A percentile compares a stretch with the other conserved stretches of the same genome.
Evolutionary conservation across 2,113 vertebrate species (phyloP).

Genomic region (Gnathonemus echidnorhynchus): DNA sequence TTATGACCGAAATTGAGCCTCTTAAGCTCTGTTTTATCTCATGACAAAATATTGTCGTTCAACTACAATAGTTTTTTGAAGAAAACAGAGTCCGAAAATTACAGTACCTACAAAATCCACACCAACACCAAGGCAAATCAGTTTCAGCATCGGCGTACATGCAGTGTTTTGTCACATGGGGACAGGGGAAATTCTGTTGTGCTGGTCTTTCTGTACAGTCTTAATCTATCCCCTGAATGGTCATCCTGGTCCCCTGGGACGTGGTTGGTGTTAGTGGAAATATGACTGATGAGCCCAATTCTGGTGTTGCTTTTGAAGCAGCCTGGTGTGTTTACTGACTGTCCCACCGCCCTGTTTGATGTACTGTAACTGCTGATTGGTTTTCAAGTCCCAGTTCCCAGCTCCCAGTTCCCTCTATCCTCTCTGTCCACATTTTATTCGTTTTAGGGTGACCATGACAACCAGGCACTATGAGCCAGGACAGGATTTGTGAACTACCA

Average conservation of each 20-base stretch:
- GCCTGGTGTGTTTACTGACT: slow-evolving; percentile 42
- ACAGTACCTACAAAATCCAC: not conserved
- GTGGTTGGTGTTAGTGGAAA: slow-evolving; percentile 28
- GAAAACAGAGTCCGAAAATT: not conserved
- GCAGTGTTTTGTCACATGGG: not conserved
- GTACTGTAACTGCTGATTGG: slow-evolving; percentile 44
- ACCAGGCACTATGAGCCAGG: not conserved
- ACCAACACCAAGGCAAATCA: not conserved
- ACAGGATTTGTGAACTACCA: not conserved
- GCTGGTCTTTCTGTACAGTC: not conserved
- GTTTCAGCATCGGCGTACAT: not conserved
- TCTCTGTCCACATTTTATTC: not conserved
- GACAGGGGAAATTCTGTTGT: slow-evolving; percentile 21
- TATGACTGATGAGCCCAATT: slow-evolving; percentile 40
- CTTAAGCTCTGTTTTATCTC: not conserved
- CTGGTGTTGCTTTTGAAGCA: slow-evolving; percentile 27
- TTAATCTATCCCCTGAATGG: not conserved
- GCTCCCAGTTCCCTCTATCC: not conserved
- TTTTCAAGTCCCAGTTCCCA: slow-evolving; percentile 27
- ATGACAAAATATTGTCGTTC: not conserved
- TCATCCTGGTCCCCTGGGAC: slow-evolving; percentile 1
- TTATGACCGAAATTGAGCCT: not conserved
- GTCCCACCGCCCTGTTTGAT: slow-evolving; percentile 40
- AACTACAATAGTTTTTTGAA: not conserved
- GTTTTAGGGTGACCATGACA: not conserved